These are phyloP conservation scores for Nycticebus coucang DNA, from an alignment of 2,113 vertebrate species.

Conservation along the genomic window DNA sequence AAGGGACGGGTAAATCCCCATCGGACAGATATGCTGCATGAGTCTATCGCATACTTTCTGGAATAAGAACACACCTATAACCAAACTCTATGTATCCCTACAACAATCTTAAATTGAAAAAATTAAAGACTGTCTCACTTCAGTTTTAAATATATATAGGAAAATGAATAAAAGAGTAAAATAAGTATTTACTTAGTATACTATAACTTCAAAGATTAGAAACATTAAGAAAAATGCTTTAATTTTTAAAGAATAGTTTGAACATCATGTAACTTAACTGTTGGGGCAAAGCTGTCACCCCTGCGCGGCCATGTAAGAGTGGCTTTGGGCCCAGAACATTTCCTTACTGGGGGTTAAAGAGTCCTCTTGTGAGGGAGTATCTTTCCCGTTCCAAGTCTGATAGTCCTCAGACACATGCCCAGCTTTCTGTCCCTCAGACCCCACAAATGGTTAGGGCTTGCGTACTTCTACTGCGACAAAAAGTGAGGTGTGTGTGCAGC, in stretches of 20 bases:
- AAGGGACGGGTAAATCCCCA: no score
- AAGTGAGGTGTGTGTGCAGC: not conserved
- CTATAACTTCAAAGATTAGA: not conserved
- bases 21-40: no score
- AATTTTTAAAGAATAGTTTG: not conserved
- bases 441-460: fast-evolving
- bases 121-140: not conserved
- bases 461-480: not conserved
- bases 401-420: not conserved
- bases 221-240: not conserved
- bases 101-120: no score
- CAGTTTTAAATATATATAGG: not conserved
- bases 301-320: not conserved
- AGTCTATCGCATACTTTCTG: no score
- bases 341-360: not conserved
- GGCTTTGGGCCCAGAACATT: no score
- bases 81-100: no score
- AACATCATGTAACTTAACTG: not conserved
- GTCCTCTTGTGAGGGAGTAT: not conserved
- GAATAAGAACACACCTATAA: no score
- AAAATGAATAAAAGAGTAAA: not conserved
- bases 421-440: not conserved
- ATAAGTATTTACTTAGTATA: not conserved
- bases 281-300: not conserved
- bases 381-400: not conserved